phyloP scores from a whole-genome alignment of 2,797 vertebrate species.

The Heterohyrax brucei region DNA sequence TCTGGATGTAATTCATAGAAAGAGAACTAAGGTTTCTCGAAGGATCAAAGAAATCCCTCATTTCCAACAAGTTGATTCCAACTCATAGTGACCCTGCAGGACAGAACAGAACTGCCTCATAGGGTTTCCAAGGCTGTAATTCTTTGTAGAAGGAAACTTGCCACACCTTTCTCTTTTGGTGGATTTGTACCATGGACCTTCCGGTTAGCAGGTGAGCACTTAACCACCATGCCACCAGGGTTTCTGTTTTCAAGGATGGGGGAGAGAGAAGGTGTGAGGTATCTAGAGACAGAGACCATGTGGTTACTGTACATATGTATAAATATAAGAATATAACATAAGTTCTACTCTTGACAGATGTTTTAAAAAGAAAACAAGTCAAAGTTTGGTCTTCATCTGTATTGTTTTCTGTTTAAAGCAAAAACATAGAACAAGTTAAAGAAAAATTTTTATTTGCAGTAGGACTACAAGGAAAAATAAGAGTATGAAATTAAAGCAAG shows the following conservation, averaged over 20 bases:
- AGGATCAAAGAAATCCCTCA: no score
- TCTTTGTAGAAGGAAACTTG: background rate
- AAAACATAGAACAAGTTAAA: constrained; percentile 60
- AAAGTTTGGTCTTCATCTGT: background rate
- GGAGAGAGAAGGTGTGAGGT: background rate
- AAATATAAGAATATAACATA: background rate
- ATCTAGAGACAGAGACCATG: background rate
- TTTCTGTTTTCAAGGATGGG: background rate
- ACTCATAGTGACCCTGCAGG: background rate
- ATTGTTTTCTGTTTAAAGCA: constrained; percentile 61
- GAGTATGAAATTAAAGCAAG: constrained; percentile 58
- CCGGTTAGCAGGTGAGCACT: background rate
- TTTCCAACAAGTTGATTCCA: background rate
- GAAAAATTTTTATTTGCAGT: constrained; percentile 57
- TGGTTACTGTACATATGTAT: background rate
- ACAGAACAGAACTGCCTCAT: background rate
- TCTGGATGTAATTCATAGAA: background rate
- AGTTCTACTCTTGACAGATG: constrained; percentile 63
- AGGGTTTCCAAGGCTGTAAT: background rate
- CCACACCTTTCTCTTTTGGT: background rate
- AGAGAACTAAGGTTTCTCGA: background rate
- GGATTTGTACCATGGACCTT: background rate
- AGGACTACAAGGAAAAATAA: constrained; percentile 49
- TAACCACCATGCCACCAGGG: background rate
- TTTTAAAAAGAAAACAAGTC: constrained; percentile 57